A percentile compares a stretch with the other conserved stretches of the same genome.
phyloP scores from a whole-genome alignment of 2,888 invertebrate genomes.

The Hemicrepidius hirtus region DNA sequence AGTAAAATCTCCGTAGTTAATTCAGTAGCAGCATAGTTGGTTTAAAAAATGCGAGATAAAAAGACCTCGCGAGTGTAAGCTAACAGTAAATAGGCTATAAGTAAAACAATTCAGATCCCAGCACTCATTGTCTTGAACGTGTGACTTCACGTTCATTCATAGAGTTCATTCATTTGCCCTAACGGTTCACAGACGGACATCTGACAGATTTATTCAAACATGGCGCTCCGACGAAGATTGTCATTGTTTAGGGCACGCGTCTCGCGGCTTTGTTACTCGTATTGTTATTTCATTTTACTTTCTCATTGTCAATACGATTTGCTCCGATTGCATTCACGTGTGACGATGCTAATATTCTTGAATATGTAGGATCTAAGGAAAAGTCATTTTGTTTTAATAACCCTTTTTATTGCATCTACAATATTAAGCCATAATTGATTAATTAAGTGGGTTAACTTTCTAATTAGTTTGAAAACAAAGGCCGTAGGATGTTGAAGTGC shows the following conservation, averaged over 20 bases:
- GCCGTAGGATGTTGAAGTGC: constrained; percentile 35
- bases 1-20: neutral
- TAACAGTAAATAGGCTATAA: constrained; percentile 50
- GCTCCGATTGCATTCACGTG: constrained; percentile 32
- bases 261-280: constrained; percentile 43
- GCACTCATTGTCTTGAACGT: constrained; percentile 52
- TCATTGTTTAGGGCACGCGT: constrained; percentile 58
- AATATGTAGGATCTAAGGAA: constrained; percentile 28
- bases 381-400: constrained; percentile 37
- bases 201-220: constrained; percentile 59
- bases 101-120: constrained; percentile 52
- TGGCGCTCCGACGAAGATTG: constrained; percentile 53
- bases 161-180: constrained; percentile 59
- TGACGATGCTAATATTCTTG: constrained; percentile 16
- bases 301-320: constrained; percentile 26
- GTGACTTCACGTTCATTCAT: constrained; percentile 55
- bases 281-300: constrained; percentile 34
- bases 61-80: constrained; percentile 42
- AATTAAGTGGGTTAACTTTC: constrained; percentile 47
- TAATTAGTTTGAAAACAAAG: constrained; percentile 45
- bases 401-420: constrained; percentile 31
- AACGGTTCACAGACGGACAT: constrained; percentile 57
- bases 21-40: neutral
- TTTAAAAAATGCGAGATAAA: constrained; percentile 45
- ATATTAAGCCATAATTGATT: constrained; percentile 40